Evolutionary conservation across 1,140 invertebrate genomes (phyloP), one percentile per base, ranked within the genome.

Genomic region (Drosophila burlai): DNA sequence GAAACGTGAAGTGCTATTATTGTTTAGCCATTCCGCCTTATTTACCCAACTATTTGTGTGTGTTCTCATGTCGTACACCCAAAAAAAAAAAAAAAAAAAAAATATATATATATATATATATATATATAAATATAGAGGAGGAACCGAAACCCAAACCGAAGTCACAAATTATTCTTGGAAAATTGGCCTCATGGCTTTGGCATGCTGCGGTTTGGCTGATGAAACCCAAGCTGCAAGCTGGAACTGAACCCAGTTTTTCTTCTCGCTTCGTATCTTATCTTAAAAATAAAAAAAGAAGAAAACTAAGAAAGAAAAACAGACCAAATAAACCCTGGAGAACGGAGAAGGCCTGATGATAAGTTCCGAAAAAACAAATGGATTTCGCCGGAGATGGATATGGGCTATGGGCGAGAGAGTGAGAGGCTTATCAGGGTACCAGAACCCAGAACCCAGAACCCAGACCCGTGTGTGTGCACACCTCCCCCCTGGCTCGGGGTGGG

Each of bases 121-220:
- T 36, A n/a, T 31, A 15, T 10, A 21, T 1, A 15, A 0, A 11
- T 10, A 34, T 2, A 34, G 10, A 50, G 29, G 6, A 18, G 15
- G 3, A 24, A 36, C 50, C 50, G 31, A 36, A 54, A 49, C 8
- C 24, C 24, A 13, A 59, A 75, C 49, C 40, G 38, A 83, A 87
- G 83, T 84, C 84, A 84, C 65, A 81, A 66, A 62, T 62, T 84
- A 89, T 89, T 89, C 84, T 76, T 47, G 69, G 84, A 89, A 73
- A 86, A 75, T 89, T 76, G 55, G 74, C 55, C 77, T 89, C 84
- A 87, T 84, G 76, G 63, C 84, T 84, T 89, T 81, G 85, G 84
- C 84, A 87, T 87, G 77, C 71, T 75, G 63, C 46, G 54, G 69
- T 60, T 57, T 72, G 34, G 67, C 45, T 73, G 67, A 73, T 72